Evolutionary conservation across 2,888 invertebrate genomes (phyloP).

Genomic region (Lasius platythorax): DNA sequence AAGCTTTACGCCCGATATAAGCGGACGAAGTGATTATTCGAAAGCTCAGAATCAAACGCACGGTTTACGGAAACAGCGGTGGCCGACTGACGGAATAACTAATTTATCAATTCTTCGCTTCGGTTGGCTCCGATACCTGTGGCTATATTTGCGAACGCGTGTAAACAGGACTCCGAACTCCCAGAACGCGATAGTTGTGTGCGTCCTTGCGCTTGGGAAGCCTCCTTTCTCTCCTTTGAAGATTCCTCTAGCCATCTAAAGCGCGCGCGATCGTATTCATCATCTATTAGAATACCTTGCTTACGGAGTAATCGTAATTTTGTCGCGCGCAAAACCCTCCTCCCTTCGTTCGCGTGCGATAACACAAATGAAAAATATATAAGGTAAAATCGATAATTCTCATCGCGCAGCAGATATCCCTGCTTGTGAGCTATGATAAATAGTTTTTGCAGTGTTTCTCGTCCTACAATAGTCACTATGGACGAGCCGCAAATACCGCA

Average conservation of each 20-base stretch:
- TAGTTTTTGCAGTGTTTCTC: slow-evolving; percentile 21
- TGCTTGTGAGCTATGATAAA: slow-evolving; percentile 7
- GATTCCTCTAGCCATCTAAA: neutral
- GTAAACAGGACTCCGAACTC: slow-evolving; percentile 80
- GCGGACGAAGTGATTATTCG: slow-evolving; percentile 74
- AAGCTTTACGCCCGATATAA: slow-evolving; percentile 69
- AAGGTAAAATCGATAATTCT: neutral
- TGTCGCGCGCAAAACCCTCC: neutral
- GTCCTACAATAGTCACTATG: slow-evolving; percentile 7
- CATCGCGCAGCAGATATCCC: neutral
- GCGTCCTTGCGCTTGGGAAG: slow-evolving; percentile 70
- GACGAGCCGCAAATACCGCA: slow-evolving; percentile 51
- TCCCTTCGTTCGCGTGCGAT: neutral
- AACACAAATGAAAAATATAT: neutral
- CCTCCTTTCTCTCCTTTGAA: slow-evolving; percentile 44
- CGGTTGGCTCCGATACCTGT: slow-evolving; percentile 83
- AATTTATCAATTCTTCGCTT: slow-evolving; percentile 86
- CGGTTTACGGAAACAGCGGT: slow-evolving; percentile 69
- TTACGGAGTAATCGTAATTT: neutral
- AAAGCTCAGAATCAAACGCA: slow-evolving; percentile 82
- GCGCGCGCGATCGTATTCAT: slow-evolving; percentile 23
- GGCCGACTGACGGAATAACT: slow-evolving; percentile 85
- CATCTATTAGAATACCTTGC: slow-evolving; percentile 16
- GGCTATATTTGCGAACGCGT: slow-evolving; percentile 83
- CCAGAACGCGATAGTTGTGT: slow-evolving; percentile 60